These are phyloP conservation scores for Mus spretus DNA, from an alignment of 2,797 vertebrate species.

Conservation along the genomic window DNA sequence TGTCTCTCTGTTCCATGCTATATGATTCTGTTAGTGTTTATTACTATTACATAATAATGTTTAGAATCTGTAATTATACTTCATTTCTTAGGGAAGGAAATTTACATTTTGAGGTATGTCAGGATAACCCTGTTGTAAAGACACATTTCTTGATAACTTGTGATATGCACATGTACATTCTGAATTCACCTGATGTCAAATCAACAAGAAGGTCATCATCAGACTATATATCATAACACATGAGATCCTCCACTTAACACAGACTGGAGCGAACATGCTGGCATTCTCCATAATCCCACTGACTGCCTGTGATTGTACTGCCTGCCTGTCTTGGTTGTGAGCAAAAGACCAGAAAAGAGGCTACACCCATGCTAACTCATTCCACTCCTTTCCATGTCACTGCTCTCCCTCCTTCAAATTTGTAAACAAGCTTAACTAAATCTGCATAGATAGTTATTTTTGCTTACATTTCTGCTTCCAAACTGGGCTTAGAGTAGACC, in stretches of 20 bases:
- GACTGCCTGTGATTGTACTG: too few species aligned
- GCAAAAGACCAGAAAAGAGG: rapidly evolving
- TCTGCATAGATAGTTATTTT: background rate
- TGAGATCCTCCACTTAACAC: background rate
- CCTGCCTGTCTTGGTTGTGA: background rate
- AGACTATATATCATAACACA: background rate
- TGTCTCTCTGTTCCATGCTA: background rate
- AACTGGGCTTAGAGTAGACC: constrained; percentile 8
- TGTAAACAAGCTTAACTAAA: background rate
- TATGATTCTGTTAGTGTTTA: background rate
- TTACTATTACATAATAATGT: background rate
- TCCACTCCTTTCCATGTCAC: background rate
- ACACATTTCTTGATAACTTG: background rate
- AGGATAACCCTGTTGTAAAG: background rate
- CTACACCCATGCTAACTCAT: background rate
- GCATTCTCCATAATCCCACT: background rate
- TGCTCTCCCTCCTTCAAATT: background rate
- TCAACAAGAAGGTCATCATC: background rate
- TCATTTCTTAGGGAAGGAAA: background rate
- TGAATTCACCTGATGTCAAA: background rate
- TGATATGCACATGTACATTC: background rate
- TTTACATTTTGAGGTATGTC: background rate
- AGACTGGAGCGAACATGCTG: background rate
- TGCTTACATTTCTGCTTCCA: constrained; percentile 59
- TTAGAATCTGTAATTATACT: background rate